Evolutionary conservation across 1,140 invertebrate genomes (phyloP).

Genomic region (Centruroides vittatus): DNA sequence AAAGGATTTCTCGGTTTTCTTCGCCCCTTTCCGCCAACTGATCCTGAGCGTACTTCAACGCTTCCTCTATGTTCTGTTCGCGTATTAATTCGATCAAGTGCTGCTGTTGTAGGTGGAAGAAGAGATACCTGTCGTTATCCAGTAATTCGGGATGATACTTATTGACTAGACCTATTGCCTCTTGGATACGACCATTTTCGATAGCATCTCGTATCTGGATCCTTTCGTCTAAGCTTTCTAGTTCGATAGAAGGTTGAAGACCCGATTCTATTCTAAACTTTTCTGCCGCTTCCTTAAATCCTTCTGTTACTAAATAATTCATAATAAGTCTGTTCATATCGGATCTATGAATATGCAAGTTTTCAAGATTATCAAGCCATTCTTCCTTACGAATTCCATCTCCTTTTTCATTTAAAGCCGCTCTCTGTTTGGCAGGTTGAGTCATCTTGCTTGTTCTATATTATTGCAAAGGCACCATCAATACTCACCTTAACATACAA

Average conservation of each 20-base stretch:
- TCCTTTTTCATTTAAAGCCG: neutral
- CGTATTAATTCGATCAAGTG: slow-evolving; percentile 89
- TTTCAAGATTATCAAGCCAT: slow-evolving; percentile 55
- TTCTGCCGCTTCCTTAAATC: slow-evolving; percentile 94
- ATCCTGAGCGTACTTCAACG: slow-evolving; percentile 87
- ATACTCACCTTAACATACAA: too few relatives aligned
- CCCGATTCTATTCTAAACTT: slow-evolving; percentile 93
- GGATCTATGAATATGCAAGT: slow-evolving; percentile 65
- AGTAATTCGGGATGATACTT: slow-evolving; percentile 85
- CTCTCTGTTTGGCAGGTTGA: too few relatives aligned
- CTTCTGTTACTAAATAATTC: slow-evolving; percentile 96
- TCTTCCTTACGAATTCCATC: slow-evolving; percentile 30
- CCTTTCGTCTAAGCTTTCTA: slow-evolving; percentile 78
- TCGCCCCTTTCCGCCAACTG: slow-evolving; percentile 82
- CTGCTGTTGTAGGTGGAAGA: slow-evolving; percentile 92
- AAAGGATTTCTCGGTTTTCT: slow-evolving; percentile 49
- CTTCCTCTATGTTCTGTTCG: slow-evolving; percentile 79
- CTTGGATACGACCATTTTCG: slow-evolving; percentile 79
- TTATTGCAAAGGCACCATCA: too few relatives aligned
- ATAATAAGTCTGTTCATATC: slow-evolving; percentile 96
- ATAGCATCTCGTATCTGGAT: slow-evolving; percentile 91
- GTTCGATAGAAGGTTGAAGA: slow-evolving; percentile 65
- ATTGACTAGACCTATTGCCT: slow-evolving; percentile 86
- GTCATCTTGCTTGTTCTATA: too few relatives aligned
- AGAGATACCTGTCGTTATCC: slow-evolving; percentile 87